Conservation (phyloP, 2,888 invertebrate genomes). For the Rhopalosiphum nymphaeae region DNA sequence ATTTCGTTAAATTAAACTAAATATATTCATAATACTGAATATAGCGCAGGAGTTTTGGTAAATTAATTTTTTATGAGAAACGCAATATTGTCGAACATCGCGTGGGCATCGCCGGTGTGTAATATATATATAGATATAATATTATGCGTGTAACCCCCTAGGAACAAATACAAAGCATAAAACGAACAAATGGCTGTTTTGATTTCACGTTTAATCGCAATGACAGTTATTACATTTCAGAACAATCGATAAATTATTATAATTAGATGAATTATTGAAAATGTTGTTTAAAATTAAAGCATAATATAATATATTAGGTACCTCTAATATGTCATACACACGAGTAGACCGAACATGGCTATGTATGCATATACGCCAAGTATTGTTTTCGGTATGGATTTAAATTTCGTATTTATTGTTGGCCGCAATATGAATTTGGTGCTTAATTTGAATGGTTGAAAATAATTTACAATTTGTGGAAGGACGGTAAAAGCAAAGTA, state of each 20-base stretch:
- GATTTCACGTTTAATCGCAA: neutral
- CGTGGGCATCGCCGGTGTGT: neutral
- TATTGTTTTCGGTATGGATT: neutral
- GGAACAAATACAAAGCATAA: neutral
- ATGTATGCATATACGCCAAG: neutral
- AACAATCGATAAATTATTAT: neutral
- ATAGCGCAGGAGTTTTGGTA: neutral
- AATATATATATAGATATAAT: neutral
- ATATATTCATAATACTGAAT: neutral
- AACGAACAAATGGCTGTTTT: neutral
- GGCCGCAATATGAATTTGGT: neutral
- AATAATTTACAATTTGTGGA: neutral
- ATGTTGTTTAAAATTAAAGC: neutral
- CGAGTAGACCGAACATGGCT: neutral
- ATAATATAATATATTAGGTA: neutral
- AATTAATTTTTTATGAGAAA: neutral
- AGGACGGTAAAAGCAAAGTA: neutral
- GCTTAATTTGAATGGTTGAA: neutral
- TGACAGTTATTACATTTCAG: neutral
- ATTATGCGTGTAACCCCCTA: neutral
- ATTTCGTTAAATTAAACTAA: neutral
- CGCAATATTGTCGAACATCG: neutral
- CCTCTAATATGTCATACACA: neutral
- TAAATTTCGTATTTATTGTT: neutral
- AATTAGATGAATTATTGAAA: neutral